phyloP scores from a whole-genome alignment of 1,140 invertebrate genomes.

The Odontomachus brunneus region DNA sequence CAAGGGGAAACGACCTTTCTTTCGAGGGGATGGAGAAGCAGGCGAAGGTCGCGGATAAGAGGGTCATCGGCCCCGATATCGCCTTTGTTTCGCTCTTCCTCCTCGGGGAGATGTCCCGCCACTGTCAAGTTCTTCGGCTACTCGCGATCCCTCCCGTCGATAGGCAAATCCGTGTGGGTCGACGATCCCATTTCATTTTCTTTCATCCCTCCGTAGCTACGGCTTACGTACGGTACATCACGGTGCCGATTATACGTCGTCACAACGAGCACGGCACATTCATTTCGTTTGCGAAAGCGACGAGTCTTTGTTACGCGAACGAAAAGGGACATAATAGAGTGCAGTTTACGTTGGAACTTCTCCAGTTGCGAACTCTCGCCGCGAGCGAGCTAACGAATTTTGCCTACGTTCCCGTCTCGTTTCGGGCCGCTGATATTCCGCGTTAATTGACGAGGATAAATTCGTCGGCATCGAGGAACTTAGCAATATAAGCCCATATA shows the following conservation, averaged over 20 bases:
- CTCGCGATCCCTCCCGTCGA: neutral
- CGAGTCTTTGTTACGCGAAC: neutral
- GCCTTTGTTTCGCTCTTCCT: neutral
- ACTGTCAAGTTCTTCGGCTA: neutral
- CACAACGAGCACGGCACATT: neutral
- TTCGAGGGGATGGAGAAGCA: neutral
- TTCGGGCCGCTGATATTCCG: neutral
- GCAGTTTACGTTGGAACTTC: neutral
- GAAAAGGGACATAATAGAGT: neutral
- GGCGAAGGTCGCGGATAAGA: neutral
- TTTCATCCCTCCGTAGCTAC: neutral
- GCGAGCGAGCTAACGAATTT: neutral
- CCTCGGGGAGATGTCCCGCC: neutral
- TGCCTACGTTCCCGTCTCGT: neutral
- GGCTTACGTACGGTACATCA: neutral
- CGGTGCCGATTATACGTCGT: neutral
- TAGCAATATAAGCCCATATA: neutral
- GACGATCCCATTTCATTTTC: neutral
- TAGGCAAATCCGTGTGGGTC: neutral
- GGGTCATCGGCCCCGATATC: neutral
- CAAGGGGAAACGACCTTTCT: neutral
- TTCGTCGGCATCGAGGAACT: constrained; percentile 8
- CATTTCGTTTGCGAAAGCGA: neutral
- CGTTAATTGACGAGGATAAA: constrained; percentile 4
- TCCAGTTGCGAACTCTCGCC: neutral